phyloP scores from a whole-genome alignment of 1,140 invertebrate genomes.

The Zaprionus tsacasi region DNA sequence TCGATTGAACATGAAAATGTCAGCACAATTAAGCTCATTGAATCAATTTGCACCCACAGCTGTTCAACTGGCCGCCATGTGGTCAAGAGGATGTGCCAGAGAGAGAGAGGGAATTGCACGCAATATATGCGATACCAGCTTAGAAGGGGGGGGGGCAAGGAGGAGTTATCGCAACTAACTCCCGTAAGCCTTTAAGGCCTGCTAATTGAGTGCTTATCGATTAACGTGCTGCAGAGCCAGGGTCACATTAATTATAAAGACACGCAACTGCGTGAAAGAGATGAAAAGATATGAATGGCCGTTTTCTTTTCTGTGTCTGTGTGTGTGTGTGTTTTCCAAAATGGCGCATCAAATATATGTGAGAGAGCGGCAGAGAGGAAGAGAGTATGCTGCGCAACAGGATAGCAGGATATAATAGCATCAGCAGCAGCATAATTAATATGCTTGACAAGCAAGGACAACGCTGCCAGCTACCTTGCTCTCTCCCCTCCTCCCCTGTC shows the following conservation, averaged over 20 bases:
- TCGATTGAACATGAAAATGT: conserved; percentile 74
- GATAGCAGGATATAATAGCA: conserved; percentile 54
- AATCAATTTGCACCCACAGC: conserved; percentile 70
- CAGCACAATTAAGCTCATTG: conserved; percentile 75
- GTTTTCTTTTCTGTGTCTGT: background rate
- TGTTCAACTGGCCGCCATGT: conserved; percentile 32
- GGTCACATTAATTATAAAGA: conserved; percentile 50
- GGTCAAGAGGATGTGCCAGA: conserved; percentile 26
- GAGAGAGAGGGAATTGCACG: conserved; percentile 34
- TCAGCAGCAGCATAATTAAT: conserved; percentile 62
- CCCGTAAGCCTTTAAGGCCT: conserved; percentile 70
- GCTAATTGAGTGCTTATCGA: conserved; percentile 77
- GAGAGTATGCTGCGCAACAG: conserved; percentile 44
- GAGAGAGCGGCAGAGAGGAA: background rate
- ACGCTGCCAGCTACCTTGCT: background rate
- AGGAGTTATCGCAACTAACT: background rate
- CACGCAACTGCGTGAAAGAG: conserved; percentile 37
- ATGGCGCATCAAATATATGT: conserved; percentile 65
- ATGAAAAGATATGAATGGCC: background rate
- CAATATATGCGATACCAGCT: conserved; percentile 37
- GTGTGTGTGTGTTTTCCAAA: conserved; percentile 41
- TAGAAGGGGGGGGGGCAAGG: background rate
- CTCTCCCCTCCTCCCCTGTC: background rate
- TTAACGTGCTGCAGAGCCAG: conserved; percentile 44
- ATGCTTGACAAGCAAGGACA: conserved; percentile 54